phyloP scores from a whole-genome alignment of 2,797 vertebrate genomes.

The Tachyglossus aculeatus region DNA sequence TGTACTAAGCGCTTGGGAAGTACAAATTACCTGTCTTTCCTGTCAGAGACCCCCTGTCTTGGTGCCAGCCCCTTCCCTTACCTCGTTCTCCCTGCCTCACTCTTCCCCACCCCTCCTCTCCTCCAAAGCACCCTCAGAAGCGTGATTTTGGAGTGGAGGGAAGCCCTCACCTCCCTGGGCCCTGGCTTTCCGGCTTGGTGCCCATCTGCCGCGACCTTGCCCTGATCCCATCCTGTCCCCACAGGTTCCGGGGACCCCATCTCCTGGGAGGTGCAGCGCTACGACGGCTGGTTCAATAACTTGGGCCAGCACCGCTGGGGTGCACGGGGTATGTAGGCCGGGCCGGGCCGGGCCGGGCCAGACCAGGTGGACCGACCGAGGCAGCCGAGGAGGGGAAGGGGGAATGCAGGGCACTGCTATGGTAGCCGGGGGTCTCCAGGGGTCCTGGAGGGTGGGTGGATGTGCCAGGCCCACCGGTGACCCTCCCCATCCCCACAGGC shows the following conservation, averaged over 20 bases:
- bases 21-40: neutral
- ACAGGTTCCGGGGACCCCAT: slow-evolving; percentile 71
- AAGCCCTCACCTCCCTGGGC: neutral
- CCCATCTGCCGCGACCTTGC: neutral
- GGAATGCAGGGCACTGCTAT: neutral
- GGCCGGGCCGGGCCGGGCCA: neutral
- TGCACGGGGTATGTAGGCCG: slow-evolving; percentile 77
- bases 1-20: neutral
- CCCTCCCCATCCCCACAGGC: slow-evolving; percentile 66
- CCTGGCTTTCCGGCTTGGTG: neutral
- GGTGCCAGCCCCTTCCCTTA: neutral
- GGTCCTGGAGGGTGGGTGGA: no score
- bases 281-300: slow-evolving; percentile 97
- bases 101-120: neutral
- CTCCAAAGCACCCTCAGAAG: neutral
- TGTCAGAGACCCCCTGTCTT: neutral
- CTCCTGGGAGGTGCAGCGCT: slow-evolving; percentile 89
- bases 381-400: neutral
- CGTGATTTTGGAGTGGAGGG: neutral
- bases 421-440: no score
- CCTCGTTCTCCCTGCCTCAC: neutral
- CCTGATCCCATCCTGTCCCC: slow-evolving; percentile 7
- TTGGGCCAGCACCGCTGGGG: slow-evolving; percentile 82
- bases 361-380: no score
- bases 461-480: neutral